Base-by-base conservation (phyloP, 2,888 invertebrate species). In the Hemicrepidius hirtus region DNA sequence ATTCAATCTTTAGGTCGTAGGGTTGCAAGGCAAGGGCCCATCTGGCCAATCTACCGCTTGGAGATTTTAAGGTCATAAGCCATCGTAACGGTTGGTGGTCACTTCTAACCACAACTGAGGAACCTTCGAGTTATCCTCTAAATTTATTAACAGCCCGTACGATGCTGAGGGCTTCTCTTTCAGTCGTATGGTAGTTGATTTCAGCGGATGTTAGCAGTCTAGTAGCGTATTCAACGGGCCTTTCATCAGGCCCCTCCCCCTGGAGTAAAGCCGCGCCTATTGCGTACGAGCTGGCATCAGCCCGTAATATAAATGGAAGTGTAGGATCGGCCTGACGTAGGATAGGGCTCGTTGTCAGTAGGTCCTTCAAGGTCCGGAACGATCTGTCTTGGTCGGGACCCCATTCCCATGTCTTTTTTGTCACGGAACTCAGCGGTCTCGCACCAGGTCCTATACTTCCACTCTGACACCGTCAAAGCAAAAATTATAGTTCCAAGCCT, bases 11-110 rank as follows among this genome's bases (percentile, higher is more conserved):
- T n/a, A n/a, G n/a, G n/a, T n/a, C n/a, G n/a, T n/a, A n/a, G n/a
- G 80, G 72, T 72, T 85, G 84, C 0, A 87, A n/a, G n/a, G n/a
- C n/a, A n/a, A n/a, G n/a, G n/a, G n/a, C n/a, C n/a, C n/a, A n/a
- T n/a, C n/a, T n/a, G 0, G 81, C 83, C 0, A 88, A 70, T 41
- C 86, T 68, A 6, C 85, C 85, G 6, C 81, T 79, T 0, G 84
- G 83, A 3, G 85, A 79, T 70, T 85, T 85, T 2, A 85, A 37
- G 0, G 78, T 76, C 72, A 84, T 73, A 7, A n/a, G n/a, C n/a
- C n/a, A n/a, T n/a, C 88, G 73, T 85, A 89, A 77, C 0, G 87
- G 85, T 69, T 86, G 84, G 67, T 88, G 88, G 69, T 88, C 88
- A 0, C 86, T 87, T 4, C 82, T 73, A 0, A 88, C 78, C 0